Percentiles rank a stretch among this genome's conserved stretches.
Conservation (phyloP, 2,113 vertebrate species). For the Malurus elegans region DNA sequence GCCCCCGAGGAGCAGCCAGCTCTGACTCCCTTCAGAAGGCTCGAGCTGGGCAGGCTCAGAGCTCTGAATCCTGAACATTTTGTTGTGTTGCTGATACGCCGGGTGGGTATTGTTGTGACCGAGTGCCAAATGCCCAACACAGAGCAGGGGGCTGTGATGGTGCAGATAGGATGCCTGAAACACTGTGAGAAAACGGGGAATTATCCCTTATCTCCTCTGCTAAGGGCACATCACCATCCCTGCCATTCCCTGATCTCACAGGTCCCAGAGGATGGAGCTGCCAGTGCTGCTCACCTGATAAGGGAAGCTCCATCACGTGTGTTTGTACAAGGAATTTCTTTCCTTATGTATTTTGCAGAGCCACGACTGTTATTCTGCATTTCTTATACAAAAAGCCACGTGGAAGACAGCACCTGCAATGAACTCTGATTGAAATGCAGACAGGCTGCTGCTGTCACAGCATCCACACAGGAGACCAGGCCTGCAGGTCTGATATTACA, state of each 20-base stretch:
- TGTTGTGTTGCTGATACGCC: background rate
- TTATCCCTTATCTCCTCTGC: constrained; percentile 49
- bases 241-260: background rate
- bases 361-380: background rate
- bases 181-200: constrained; percentile 36
- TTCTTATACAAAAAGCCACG: background rate
- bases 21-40: background rate
- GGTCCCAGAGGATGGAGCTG: constrained; percentile 14
- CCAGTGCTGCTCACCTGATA: constrained; percentile 53
- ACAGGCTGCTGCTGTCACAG: background rate
- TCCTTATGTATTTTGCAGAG: background rate
- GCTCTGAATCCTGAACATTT: background rate
- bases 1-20: background rate
- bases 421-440: background rate
- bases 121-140: background rate
- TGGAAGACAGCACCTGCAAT: background rate
- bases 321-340: background rate
- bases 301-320: background rate
- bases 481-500: background rate
- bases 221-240: background rate
- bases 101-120: background rate
- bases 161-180: constrained; percentile 63
- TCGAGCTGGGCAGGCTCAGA: background rate
- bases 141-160: constrained; percentile 33
- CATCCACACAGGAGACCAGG: background rate